Base-by-base conservation (phyloP, 2,113 vertebrate genomes). In the Thryonomys swinderianus region DNA sequence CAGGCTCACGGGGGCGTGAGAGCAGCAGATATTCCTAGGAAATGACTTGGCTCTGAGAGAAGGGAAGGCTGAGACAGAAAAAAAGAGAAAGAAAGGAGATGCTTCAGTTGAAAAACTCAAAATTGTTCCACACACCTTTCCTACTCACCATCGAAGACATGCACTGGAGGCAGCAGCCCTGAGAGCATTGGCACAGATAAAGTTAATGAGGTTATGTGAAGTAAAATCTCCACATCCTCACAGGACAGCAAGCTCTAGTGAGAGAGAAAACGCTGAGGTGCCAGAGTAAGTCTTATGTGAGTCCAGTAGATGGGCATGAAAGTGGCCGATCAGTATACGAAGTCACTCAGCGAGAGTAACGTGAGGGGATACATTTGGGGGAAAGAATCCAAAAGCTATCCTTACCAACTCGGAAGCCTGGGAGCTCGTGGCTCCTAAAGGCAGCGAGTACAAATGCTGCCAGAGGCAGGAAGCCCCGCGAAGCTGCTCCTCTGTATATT, bases 351-450 rank as follows among this genome's bases (percentile, higher is more conserved):
- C 0, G 0, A 91, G 66, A 94, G n/a, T 20, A 95, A 76, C 51
- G 45, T 67, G 92, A 93, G 16, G 78, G 51, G 87, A 51, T 85
- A 37, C 16, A 66, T 95, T 85, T 0, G 30, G 45, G 87, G 78
- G 21, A 95, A 91, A 91, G 89, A 95, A 95, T 88, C 82, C 91
- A 88, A 88, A 80, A 85, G 34, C 42, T 85, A 83, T 85, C 45
- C 74, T 20, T n/a, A 30, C 94, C 73, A 91, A 81, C 40, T 66
- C 1, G 1, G 57, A 91, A 93, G 76, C 55, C 94, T 81, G 17
- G 0, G 27, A 69, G 73, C n/a, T 9, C 25, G 53, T 57, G 69
- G 74, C 78, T 90, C 42, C 67, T 61, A 40, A 86, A 67, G 42
- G 62, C 82, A 90, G 64, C 37, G 66, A 30, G 61, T 88, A 32